Percentiles rank a stretch among this genome's conserved stretches.
Evolutionary conservation across 2,888 invertebrate genomes (phyloP).

Genomic region (Caenorhabditis becei): DNA sequence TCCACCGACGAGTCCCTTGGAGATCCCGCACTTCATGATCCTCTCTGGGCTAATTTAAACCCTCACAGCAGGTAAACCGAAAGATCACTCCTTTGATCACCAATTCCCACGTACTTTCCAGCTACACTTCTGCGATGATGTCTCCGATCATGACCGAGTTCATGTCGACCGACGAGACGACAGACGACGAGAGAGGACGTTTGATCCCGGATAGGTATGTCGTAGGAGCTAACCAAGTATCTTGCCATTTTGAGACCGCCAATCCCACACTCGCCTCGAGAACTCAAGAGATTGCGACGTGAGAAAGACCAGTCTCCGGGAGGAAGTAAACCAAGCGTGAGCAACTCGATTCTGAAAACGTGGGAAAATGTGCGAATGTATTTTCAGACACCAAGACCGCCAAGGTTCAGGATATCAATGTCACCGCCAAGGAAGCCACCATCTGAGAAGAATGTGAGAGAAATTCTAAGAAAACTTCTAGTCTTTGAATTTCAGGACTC

Average conservation of each 20-base stretch:
- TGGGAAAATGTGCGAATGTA: background rate
- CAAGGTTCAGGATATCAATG: slow-evolving; percentile 78
- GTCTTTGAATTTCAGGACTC: slow-evolving; percentile 54
- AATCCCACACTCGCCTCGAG: slow-evolving; percentile 53
- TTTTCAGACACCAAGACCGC: slow-evolving; percentile 71
- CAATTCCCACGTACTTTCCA: slow-evolving; percentile 42
- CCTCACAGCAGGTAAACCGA: slow-evolving; percentile 66
- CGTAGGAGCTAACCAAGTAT: background rate
- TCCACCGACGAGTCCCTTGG: slow-evolving; percentile 68
- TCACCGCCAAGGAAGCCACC: slow-evolving; percentile 73
- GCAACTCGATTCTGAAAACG: slow-evolving; percentile 4
- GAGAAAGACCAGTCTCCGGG: slow-evolving; percentile 50
- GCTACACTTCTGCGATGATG: slow-evolving; percentile 80
- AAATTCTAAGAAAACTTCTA: background rate
- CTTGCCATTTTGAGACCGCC: slow-evolving; percentile 53
- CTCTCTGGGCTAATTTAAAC: slow-evolving; percentile 60
- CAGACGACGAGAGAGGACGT: slow-evolving; percentile 66
- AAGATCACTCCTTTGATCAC: background rate
- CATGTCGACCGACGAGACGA: slow-evolving; percentile 69
- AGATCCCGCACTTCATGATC: slow-evolving; percentile 62
- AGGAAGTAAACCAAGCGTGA: slow-evolving; percentile 60
- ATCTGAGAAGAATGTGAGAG: slow-evolving; percentile 54
- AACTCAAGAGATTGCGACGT: slow-evolving; percentile 48
- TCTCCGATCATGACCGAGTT: slow-evolving; percentile 77
- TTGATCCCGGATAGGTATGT: slow-evolving; percentile 66